Percentiles rank a stretch among this genome's conserved stretches.
Conservation (phyloP, 1,140 invertebrate species). For the Aphis gossypii region DNA sequence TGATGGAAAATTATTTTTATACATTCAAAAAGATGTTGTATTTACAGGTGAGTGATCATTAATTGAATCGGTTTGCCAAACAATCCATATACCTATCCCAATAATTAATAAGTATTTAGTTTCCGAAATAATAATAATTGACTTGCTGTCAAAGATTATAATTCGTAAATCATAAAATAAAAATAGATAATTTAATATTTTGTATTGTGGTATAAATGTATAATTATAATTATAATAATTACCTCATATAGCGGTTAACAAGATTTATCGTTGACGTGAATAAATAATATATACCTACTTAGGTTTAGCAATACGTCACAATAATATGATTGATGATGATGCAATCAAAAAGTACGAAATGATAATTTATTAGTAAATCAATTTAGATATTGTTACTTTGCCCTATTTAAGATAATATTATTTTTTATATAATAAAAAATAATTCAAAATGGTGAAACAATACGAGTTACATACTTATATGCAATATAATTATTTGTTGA, state of each 20-base stretch:
- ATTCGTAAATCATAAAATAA: background rate
- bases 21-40: background rate
- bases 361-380: constrained; percentile 3
- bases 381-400: constrained; percentile 18
- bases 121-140: background rate
- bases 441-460: background rate
- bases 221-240: background rate
- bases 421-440: background rate
- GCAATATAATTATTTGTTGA: background rate
- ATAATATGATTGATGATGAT: background rate
- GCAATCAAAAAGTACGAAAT: background rate
- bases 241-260: background rate
- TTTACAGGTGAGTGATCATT: background rate
- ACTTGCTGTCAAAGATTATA: background rate
- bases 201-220: background rate
- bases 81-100: background rate
- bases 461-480: background rate
- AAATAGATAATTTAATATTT: background rate
- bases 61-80: background rate
- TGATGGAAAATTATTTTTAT: background rate
- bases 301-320: background rate
- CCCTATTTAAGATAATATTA: constrained; percentile 16
- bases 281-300: background rate
- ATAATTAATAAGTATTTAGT: background rate
- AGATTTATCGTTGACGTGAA: background rate